Evolutionary conservation across 2,888 invertebrate species (phyloP).

Genomic region (Opisthograptis luteolata): DNA sequence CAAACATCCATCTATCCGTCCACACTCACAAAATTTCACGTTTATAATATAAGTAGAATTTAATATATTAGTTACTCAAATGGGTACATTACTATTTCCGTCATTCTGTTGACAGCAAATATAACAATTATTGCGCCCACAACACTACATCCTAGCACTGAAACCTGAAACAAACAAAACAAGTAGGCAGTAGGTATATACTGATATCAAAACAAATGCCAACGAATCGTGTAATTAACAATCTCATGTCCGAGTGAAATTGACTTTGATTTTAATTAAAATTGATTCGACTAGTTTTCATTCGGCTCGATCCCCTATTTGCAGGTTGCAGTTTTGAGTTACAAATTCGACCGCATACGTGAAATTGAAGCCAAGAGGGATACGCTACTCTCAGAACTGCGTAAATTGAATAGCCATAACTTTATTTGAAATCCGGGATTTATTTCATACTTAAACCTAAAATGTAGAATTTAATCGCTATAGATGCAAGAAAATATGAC

Average conservation of each 20-base stretch:
- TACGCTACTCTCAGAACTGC: no score
- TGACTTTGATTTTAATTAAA: conserved; percentile 6
- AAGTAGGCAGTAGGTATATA: background rate
- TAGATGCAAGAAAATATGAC: no score
- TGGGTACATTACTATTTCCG: conserved; percentile 8
- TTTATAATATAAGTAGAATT: no score
- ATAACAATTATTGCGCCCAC: background rate
- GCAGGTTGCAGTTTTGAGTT: no score
- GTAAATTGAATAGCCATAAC: no score
- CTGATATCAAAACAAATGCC: background rate
- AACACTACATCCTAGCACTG: background rate
- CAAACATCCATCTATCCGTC: no score
- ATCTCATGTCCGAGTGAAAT: background rate
- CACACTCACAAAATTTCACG: no score
- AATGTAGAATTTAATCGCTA: no score
- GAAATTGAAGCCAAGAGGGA: no score
- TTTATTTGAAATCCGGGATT: no score
- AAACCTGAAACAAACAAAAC: background rate
- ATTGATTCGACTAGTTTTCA: background rate
- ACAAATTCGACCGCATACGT: no score
- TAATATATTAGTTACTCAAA: background rate
- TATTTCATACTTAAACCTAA: no score
- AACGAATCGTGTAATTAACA: conserved; percentile 8
- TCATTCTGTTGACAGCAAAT: conserved; percentile 1
- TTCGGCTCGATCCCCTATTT: background rate